phyloP scores from a whole-genome alignment of 2,113 vertebrate species.

The Laterallus jamaicensis region DNA sequence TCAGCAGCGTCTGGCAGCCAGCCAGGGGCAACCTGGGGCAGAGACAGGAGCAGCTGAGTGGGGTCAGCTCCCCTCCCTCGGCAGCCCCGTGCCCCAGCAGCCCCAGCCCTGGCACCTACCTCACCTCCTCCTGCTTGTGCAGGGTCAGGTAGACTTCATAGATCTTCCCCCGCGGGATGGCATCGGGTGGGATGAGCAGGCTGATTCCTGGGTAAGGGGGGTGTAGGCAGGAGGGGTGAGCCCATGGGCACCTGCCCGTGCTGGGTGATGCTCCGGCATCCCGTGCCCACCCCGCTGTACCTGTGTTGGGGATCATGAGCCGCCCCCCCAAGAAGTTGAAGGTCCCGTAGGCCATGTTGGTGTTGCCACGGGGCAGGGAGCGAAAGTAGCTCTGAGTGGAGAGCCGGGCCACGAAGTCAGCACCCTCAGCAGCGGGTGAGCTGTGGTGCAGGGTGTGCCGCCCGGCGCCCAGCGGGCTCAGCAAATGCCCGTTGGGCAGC shows the following conservation, averaged over 20 bases:
- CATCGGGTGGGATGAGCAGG: slow-evolving; percentile 96
- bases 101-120: slow-evolving; percentile 78
- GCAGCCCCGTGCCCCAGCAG: fast-evolving
- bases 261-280: not conserved
- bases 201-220: slow-evolving; percentile 82
- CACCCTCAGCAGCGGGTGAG: slow-evolving; percentile 82
- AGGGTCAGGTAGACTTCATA: slow-evolving; percentile 98
- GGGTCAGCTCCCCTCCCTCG: fast-evolving
- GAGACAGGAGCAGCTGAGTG: not conserved
- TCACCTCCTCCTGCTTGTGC: slow-evolving; percentile 96
- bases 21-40: slow-evolving; percentile 89
- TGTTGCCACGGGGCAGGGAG: slow-evolving; percentile 87
- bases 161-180: slow-evolving; percentile 98
- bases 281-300: slow-evolving; percentile 50
- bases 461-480: slow-evolving; percentile 89
- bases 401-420: slow-evolving; percentile 89
- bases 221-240: not conserved
- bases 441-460: slow-evolving; percentile 93
- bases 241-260: not conserved
- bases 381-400: slow-evolving; percentile 94
- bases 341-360: slow-evolving; percentile 94
- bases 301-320: slow-evolving; percentile 94
- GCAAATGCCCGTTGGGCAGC: slow-evolving; percentile 90
- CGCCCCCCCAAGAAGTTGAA: slow-evolving; percentile 98
- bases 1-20: slow-evolving; percentile 96